Evolutionary conservation across 2,113 vertebrate species (phyloP), one percentile per base, ranked within the genome.

Genomic region (Zosterops hypoxanthus): DNA sequence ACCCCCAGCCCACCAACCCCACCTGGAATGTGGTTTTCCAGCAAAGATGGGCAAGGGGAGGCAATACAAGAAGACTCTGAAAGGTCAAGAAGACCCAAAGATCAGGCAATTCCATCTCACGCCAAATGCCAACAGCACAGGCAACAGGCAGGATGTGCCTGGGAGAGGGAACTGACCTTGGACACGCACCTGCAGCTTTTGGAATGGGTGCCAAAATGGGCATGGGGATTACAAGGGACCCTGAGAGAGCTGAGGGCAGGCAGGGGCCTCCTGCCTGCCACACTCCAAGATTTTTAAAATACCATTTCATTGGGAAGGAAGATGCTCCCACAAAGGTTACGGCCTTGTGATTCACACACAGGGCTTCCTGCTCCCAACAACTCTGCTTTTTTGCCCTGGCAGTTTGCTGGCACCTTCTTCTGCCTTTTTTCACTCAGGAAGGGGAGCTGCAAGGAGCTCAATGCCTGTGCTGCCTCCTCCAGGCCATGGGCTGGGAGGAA

Each of bases 161-260:
- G 49, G 9, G 41, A 85, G 63, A 11, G 1, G 14, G 65, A 44
- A 36, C 29, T 47, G 33, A 63, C 66, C 49, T 52, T 50, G 42
- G 68, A 41, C 29, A 20, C 0, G 0, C 11, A 69, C 13, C 65
- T 52, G 47, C 47, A 59, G 11, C 39, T 66, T 16, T 15, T 2
- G 33, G 33, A 77, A 72, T 0, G 25, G n/a, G 59, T 1, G 3
- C 46, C 24, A 6, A 2, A 41, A 78, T 61, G 36, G 69, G 69
- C 60, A 33, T n/a, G 42, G 71, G 33, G 18, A 23, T 46, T 5
- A 28, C 36, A 8, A 0, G 24, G 34, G 25, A 16, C n/a, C 42
- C 42, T 17, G 12, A 76, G 61, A 26, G 28, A 28, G 26, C 75
- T 15, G 4, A 49, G 19, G 52, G 25, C 56, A 50, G 10, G 2